Conservation (phyloP, 2,113 vertebrate species). For the Atlantisia rogersi region DNA sequence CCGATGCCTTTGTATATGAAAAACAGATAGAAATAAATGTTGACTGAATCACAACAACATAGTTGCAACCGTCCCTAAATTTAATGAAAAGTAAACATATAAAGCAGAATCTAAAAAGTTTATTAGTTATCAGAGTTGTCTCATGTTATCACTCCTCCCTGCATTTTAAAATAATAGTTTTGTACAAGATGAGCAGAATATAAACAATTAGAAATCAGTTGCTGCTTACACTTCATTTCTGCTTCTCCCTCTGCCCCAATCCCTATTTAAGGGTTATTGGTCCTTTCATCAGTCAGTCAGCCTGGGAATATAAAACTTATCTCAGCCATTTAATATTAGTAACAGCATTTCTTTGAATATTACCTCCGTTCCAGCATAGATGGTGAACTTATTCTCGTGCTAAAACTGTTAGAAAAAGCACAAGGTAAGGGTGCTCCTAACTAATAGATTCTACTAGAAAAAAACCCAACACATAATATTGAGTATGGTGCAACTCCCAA, state of each 20-base stretch:
- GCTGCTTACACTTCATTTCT: background rate
- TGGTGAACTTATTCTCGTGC: background rate
- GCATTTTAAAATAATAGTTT: slow-evolving; percentile 55
- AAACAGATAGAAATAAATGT: slow-evolving; percentile 81
- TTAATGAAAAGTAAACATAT: slow-evolving; percentile 81
- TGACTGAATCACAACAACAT: slow-evolving; percentile 73
- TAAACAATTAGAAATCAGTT: slow-evolving; percentile 2
- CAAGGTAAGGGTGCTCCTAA: background rate
- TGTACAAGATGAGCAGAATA: background rate
- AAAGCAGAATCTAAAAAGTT: slow-evolving; percentile 72
- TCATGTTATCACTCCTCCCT: slow-evolving; percentile 1
- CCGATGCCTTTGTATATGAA: slow-evolving; percentile 80
- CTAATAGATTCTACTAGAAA: background rate
- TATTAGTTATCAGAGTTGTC: slow-evolving; percentile 66
- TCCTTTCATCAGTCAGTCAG: slow-evolving; percentile 10
- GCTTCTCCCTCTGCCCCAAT: background rate
- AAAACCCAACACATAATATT: background rate
- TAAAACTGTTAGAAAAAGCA: background rate
- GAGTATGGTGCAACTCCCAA: background rate
- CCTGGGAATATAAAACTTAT: background rate
- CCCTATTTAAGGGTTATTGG: background rate
- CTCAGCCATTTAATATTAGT: slow-evolving; percentile 7
- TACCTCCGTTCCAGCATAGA: background rate
- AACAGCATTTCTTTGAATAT: background rate
- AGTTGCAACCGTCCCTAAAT: slow-evolving; percentile 61